phyloP scores from a whole-genome alignment of 2,797 vertebrate species.

The Pogoniulus pusillus region DNA sequence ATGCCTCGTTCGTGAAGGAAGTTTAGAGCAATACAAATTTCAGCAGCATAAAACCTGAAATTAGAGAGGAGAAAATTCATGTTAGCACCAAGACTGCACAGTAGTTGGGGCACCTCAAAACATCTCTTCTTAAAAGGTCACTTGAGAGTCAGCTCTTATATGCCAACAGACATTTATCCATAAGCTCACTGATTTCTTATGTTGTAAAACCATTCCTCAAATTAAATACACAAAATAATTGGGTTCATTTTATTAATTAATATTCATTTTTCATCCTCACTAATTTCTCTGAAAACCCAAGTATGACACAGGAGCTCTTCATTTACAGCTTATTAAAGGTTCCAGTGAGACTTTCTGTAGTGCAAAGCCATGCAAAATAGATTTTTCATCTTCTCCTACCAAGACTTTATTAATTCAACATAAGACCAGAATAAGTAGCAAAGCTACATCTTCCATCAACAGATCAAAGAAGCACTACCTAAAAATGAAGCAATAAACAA shows the following conservation, averaged over 20 bases:
- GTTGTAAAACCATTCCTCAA: not conserved
- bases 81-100: not conserved
- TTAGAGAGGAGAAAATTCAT: not conserved
- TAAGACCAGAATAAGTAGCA: not conserved
- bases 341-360: not conserved
- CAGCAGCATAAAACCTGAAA: constrained; percentile 95
- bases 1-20: constrained; percentile 97
- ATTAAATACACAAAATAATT: not conserved
- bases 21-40: constrained; percentile 97
- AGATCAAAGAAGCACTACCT: not conserved
- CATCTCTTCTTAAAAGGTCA: not conserved
- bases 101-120: not conserved
- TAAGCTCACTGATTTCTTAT: not conserved
- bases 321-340: not conserved
- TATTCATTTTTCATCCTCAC: not conserved
- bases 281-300: not conserved
- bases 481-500: not conserved
- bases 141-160: not conserved
- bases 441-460: not conserved
- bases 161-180: not conserved
- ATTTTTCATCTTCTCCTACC: not conserved
- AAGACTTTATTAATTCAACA: not conserved
- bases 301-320: not conserved
- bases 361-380: not conserved
- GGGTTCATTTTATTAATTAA: not conserved